A percentile compares a stretch with the other conserved stretches of the same genome.
Evolutionary conservation across 2,797 vertebrate species (phyloP).

Genomic region (Moxostoma hubbsi): DNA sequence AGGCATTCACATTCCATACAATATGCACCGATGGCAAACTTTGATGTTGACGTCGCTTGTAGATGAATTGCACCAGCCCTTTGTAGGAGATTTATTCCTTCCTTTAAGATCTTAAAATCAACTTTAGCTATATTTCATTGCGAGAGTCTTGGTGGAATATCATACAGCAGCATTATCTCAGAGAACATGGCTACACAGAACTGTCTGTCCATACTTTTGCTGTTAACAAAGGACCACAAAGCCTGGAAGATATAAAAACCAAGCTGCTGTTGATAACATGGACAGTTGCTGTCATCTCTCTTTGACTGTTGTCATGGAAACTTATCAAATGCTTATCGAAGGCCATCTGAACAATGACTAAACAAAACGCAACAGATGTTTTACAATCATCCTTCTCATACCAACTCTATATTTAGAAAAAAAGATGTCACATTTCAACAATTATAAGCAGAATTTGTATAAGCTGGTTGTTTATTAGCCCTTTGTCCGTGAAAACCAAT

Average conservation of each 20-base stretch:
- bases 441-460: not conserved
- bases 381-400: conserved; percentile 20
- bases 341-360: conserved; percentile 56
- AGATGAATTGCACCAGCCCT: conserved; percentile 24
- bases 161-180: not conserved
- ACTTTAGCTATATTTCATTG: not conserved
- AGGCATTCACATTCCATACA: conserved; percentile 33
- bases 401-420: not conserved
- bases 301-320: conserved; percentile 82
- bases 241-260: conserved; percentile 77
- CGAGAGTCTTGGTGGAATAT: not conserved
- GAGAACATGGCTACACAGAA: not conserved
- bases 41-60: conserved; percentile 21
- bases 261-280: conserved; percentile 72
- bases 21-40: conserved; percentile 13
- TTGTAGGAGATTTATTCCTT: conserved; percentile 28
- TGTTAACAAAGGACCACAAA: conserved; percentile 17
- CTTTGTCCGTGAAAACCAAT: not conserved
- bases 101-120: conserved; percentile 18
- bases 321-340: conserved; percentile 59
- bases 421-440: not conserved
- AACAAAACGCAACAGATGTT: conserved; percentile 42
- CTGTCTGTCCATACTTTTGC: not conserved
- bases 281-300: conserved; percentile 78
- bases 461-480: not conserved